Evolutionary conservation across 2,888 invertebrate species (phyloP).

Genomic region (Rhopalosiphum nymphaeae): DNA sequence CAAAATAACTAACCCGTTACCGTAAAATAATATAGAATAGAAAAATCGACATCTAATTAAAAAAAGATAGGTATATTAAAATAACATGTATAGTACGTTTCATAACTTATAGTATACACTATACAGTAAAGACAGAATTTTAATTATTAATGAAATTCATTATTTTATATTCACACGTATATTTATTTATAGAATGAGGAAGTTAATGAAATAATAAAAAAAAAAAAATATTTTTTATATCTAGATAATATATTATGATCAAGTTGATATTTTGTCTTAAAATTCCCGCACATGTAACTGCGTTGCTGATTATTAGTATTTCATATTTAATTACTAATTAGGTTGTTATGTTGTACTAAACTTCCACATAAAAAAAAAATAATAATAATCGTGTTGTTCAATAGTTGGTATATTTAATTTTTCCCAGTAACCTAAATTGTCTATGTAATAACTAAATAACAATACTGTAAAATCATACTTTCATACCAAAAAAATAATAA

Average conservation of each 20-base stretch:
- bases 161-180: neutral
- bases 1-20: neutral
- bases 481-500: neutral
- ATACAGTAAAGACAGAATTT: neutral
- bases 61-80: neutral
- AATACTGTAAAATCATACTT: neutral
- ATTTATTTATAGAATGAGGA: slow-evolving; percentile 23
- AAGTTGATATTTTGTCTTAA: neutral
- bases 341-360: neutral
- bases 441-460: neutral
- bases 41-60: neutral
- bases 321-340: slow-evolving; percentile 33
- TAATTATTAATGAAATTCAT: neutral
- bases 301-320: neutral
- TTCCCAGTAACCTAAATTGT: slow-evolving; percentile 8
- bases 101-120: neutral
- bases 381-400: slow-evolving; percentile 15
- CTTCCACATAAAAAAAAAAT: slow-evolving; percentile 7
- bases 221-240: neutral
- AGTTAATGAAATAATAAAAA: neutral
- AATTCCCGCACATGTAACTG: neutral
- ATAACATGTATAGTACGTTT: neutral
- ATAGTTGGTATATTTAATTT: neutral
- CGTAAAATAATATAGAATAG: neutral
- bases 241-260: slow-evolving; percentile 2